phyloP scores from a whole-genome alignment of 2,888 invertebrate genomes.

The Leucophora obtusa region DNA sequence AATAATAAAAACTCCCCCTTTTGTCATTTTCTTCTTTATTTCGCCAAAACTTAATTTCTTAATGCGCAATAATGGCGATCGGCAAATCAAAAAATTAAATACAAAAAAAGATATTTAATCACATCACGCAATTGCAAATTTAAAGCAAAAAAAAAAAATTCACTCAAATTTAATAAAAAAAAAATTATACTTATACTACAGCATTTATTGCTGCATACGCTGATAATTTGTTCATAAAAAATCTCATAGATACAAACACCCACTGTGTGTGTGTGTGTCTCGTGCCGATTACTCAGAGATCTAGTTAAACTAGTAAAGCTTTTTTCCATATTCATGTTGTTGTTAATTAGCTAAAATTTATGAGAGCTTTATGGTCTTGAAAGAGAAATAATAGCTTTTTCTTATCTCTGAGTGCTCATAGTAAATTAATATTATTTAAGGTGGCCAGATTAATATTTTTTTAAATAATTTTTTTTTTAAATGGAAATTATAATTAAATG shows the following conservation, averaged over 20 bases:
- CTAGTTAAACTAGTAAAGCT: constrained; percentile 1
- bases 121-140: constrained; percentile 58
- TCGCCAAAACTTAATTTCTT: constrained; percentile 19
- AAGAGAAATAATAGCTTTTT: constrained; percentile 2
- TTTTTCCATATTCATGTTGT: neutral
- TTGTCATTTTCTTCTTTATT: neutral
- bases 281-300: neutral
- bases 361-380: neutral
- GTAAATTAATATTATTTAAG: neutral
- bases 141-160: constrained; percentile 28
- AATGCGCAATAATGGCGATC: constrained; percentile 63
- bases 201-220: neutral
- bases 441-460: neutral
- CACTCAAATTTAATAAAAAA: constrained; percentile 24
- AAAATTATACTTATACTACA: constrained; percentile 8
- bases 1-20: constrained; percentile 32
- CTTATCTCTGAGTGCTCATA: constrained; percentile 10
- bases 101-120: constrained; percentile 14
- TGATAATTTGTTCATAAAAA: neutral
- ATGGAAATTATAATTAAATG: too few species aligned
- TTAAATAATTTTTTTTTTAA: too few species aligned
- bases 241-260: constrained; percentile 19
- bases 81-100: constrained; percentile 18
- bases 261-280: neutral
- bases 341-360: neutral